These are phyloP conservation scores for Lycia hirtaria DNA, from an alignment of 2,888 invertebrate species.

Conservation along the genomic window DNA sequence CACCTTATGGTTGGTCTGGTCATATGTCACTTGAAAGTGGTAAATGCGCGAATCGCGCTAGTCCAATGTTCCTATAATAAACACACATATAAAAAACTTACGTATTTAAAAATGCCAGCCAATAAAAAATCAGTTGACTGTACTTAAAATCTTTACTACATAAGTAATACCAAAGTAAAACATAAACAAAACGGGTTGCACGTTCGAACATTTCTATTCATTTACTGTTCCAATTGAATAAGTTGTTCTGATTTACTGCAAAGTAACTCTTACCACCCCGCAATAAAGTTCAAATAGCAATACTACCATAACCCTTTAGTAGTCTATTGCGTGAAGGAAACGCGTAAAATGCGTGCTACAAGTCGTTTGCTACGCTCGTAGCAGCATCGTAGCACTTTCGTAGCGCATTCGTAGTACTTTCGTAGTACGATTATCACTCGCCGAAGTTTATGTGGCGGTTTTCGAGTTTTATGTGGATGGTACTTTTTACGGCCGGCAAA, in stretches of 20 bases:
- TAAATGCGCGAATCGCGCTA: too few species aligned
- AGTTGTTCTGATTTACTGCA: not conserved
- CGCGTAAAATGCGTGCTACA: conserved; percentile 28
- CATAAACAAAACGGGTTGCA: not conserved
- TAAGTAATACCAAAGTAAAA: too few species aligned
- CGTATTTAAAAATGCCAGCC: too few species aligned
- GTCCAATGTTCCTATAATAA: too few species aligned
- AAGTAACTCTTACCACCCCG: conserved; percentile 2
- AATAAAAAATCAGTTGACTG: too few species aligned
- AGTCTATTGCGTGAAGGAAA: conserved; percentile 32
- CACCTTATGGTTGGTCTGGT: too few species aligned
- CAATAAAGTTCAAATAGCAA: conserved; percentile 1
- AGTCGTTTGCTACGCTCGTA: conserved; percentile 33
- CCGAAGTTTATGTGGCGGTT: conserved; percentile 12
- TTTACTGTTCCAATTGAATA: not conserved
- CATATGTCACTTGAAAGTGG: too few species aligned
- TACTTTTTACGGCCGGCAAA: not conserved
- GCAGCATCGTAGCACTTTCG: conserved; percentile 32
- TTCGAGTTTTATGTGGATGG: not conserved
- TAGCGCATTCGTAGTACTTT: conserved; percentile 36
- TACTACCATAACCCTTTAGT: conserved; percentile 1
- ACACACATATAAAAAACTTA: too few species aligned
- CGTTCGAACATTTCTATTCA: not conserved
- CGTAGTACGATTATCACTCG: conserved; percentile 33
- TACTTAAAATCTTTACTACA: not conserved